Base-by-base conservation (phyloP, 2,797 vertebrate species). In the Zenarchopterus dispar region DNA sequence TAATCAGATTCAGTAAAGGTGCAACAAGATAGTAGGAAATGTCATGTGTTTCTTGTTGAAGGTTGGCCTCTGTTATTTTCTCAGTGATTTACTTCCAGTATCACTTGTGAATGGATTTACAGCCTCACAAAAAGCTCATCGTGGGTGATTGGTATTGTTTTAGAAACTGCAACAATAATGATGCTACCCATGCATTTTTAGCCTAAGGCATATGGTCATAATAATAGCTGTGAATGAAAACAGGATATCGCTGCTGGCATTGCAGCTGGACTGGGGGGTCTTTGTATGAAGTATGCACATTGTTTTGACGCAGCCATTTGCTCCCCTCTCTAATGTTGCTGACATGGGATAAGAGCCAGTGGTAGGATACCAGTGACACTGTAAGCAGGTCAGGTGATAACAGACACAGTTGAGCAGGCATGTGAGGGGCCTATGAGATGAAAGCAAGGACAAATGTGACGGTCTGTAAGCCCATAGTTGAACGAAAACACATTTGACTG, bases 331-430 rank as follows among this genome's bases (percentile, higher is more conserved):
- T 70, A 72, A 63, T 77, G 58, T 49, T 52, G 50, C 36, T 75
- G 52, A 66, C 44, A 43, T 61, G 70, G 75, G 81, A 81, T 62
- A 67, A 47, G 44, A 5, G 70, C 50, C 77, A 76, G 79, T 56
- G 61, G 59, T 65, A 10, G 59, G 49, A 46, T 56, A 54, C 75
- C 82, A 55, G 51, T 60, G 57, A 51, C 59, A 45, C 69, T 75
- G 72, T 45, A 59, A 58, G 62, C 64, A 63, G 57, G 83, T 75
- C 67, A 73, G 60, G 61, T 82, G 81, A 85, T 88, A 81, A 80
- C 72, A 24, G 60, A 64, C 45, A 68, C 48, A 17, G 44, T 60
- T 56, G 66, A 68, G 61, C 69, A 66, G 45, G 15, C 72, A 74
- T 7, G 70, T 23, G 28, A 54, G 59, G 3, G 48, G 54, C 45